Percentiles rank a stretch among this genome's conserved stretches.
Conservation (phyloP, 2,113 vertebrate genomes). For the Fregetta grallaria region DNA sequence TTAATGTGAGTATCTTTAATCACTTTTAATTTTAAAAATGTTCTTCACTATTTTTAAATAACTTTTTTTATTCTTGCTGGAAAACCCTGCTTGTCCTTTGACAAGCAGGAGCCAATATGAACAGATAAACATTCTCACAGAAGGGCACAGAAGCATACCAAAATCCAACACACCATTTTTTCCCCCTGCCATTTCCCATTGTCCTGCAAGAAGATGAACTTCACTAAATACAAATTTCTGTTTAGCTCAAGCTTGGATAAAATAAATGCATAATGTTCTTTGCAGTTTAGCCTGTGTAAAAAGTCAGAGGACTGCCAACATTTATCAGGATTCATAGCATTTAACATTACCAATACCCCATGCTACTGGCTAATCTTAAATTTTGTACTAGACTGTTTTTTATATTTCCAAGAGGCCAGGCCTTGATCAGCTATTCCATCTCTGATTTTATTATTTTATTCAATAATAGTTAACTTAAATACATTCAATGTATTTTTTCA, state of each 20-base stretch:
- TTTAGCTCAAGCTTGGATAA: background rate
- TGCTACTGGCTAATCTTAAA: background rate
- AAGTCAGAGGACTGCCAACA: background rate
- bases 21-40: background rate
- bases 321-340: background rate
- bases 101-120: background rate
- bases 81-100: background rate
- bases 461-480: background rate
- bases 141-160: background rate
- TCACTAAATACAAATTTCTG: background rate
- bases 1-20: background rate
- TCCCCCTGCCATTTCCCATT: background rate
- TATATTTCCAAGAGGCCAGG: background rate
- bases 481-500: background rate
- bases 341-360: background rate
- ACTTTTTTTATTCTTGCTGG: background rate
- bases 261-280: background rate
- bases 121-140: background rate
- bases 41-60: background rate
- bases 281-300: background rate
- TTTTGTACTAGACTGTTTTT: background rate
- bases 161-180: background rate
- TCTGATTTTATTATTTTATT: slow-evolving; percentile 12
- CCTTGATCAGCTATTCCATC: background rate
- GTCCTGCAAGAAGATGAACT: background rate